These are phyloP conservation scores for Cartodere bifasciata DNA, from an alignment of 2,888 invertebrate genomes.

Conservation along the genomic window DNA sequence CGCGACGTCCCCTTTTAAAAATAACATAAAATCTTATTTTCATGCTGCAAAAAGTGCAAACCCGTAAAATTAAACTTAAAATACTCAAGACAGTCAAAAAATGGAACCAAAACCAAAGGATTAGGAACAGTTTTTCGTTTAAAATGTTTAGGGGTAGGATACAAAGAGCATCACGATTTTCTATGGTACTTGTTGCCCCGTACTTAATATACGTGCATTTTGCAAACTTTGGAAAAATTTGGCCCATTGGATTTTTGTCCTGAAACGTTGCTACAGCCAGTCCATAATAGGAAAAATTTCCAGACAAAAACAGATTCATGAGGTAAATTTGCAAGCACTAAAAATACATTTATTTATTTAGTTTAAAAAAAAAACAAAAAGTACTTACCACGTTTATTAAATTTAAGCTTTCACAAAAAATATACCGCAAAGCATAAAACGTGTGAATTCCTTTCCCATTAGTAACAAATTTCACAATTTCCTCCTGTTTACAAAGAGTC, in stretches of 20 bases:
- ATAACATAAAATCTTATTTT: conserved; percentile 48
- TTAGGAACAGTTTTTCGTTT: conserved; percentile 65
- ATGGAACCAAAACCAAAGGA: conserved; percentile 65
- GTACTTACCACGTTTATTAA: conserved; percentile 56
- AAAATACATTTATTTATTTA: no score
- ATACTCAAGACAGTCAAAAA: conserved; percentile 47
- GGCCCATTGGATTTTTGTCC: conserved; percentile 46
- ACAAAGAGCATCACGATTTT: conserved; percentile 51
- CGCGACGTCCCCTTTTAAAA: conserved; percentile 46
- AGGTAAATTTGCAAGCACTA: conserved; percentile 56
- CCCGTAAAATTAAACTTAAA: conserved; percentile 52
- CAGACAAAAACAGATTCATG: conserved; percentile 50
- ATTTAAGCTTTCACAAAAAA: conserved; percentile 61
- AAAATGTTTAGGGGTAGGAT: conserved; percentile 68
- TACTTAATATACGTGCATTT: conserved; percentile 47
- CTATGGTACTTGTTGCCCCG: conserved; percentile 46
- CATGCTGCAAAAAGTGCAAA: conserved; percentile 41
- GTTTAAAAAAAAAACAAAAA: no score
- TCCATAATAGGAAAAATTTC: conserved; percentile 49
- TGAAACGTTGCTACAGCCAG: conserved; percentile 38
- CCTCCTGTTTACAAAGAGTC: no score
- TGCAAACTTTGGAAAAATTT: conserved; percentile 57
- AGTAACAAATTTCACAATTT: no score
- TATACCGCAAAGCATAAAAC: conserved; percentile 52
- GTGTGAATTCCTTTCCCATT: no score